Percentiles rank a stretch among this genome's conserved stretches.
Evolutionary conservation across 2,888 invertebrate genomes (phyloP).

Genomic region (Hydropsyche betteni): DNA sequence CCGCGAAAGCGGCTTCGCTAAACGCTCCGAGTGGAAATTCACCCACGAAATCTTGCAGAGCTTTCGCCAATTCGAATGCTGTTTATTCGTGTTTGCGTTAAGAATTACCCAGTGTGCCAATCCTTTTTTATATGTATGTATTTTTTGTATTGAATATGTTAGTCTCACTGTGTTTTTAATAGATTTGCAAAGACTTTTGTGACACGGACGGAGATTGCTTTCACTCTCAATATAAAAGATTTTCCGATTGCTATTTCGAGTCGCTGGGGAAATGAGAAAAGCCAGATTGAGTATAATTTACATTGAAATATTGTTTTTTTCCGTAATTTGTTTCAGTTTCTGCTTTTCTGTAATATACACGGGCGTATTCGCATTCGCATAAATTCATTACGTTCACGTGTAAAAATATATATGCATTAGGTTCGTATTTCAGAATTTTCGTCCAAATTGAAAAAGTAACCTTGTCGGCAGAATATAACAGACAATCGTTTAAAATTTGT

Average conservation of each 20-base stretch:
- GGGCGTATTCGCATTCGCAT: slow-evolving; percentile 4
- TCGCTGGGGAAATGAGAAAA: slow-evolving; percentile 25
- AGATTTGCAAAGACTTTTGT: background rate
- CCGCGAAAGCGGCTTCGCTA: no score
- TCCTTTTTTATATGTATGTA: no score
- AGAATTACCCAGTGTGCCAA: no score
- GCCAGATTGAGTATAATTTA: slow-evolving; percentile 27
- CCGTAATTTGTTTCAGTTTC: slow-evolving; percentile 26
- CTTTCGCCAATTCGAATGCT: no score
- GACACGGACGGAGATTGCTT: slow-evolving; percentile 18
- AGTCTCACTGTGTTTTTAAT: no score
- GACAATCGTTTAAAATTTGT: background rate
- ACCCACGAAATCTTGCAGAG: no score
- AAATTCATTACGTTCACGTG: slow-evolving; percentile 10
- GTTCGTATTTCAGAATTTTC: background rate
- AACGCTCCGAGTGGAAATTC: no score
- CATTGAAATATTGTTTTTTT: slow-evolving; percentile 28
- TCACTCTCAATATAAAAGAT: slow-evolving; percentile 24
- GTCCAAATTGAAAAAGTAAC: background rate
- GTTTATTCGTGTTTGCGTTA: no score
- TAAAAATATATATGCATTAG: background rate
- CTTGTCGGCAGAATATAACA: background rate
- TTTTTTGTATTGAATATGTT: no score
- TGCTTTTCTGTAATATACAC: slow-evolving; percentile 15
- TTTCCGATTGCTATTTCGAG: slow-evolving; percentile 17